Evolutionary conservation across 2,797 vertebrate genomes (phyloP).

Genomic region (Cyclopterus lumpus): DNA sequence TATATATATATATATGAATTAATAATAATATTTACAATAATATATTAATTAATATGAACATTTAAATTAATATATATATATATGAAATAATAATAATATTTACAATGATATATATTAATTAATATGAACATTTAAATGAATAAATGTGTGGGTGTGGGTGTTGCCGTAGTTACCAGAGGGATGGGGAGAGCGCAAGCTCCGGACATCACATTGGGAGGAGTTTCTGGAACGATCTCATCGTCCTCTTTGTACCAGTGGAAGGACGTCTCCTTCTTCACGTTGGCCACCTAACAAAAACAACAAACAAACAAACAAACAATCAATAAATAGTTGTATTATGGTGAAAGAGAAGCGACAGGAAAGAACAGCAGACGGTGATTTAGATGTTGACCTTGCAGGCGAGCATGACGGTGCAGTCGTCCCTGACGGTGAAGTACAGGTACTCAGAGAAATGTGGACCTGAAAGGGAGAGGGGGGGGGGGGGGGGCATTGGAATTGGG

Average conservation of each 20-base stretch:
- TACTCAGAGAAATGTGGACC: conserved; percentile 95
- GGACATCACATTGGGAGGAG: conserved; percentile 86
- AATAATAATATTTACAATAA: too few relatives aligned
- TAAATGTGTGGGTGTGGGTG: background rate
- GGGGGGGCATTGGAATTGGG: background rate
- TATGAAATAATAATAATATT: background rate
- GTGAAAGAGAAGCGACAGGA: accelerated
- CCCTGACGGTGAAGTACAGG: conserved; percentile 89
- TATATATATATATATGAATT: too few relatives aligned
- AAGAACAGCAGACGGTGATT: background rate
- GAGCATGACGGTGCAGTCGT: conserved; percentile 92
- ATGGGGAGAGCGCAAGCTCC: conserved; percentile 88
- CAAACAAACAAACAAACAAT: conserved; percentile 4
- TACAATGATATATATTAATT: too few relatives aligned
- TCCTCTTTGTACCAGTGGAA: conserved; percentile 96
- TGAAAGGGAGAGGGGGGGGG: conserved; percentile 58
- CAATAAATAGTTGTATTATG: background rate
- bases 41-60: too few relatives aligned
- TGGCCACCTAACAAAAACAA: conserved; percentile 87
- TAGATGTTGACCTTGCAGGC: conserved; percentile 88
- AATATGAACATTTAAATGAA: background rate
- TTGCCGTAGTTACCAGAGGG: conserved; percentile 82
- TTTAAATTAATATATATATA: background rate
- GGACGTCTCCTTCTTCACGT: conserved; percentile 92
- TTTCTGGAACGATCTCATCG: conserved; percentile 84